Evolutionary conservation across 2,888 invertebrate species (phyloP).

Genomic region (Epiblema foenella): DNA sequence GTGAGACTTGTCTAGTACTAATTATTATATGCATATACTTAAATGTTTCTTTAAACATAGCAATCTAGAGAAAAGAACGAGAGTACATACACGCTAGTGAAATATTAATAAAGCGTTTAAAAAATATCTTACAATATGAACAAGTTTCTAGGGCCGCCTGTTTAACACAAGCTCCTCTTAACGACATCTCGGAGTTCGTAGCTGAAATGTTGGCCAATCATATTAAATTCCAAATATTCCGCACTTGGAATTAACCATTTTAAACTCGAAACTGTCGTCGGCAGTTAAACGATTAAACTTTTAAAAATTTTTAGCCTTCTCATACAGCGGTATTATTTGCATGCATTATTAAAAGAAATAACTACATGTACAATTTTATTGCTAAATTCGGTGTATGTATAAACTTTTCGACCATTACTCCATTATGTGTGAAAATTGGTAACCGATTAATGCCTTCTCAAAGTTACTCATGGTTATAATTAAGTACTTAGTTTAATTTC

Average conservation of each 20-base stretch:
- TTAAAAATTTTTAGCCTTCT: background rate
- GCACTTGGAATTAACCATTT: constrained; percentile 40
- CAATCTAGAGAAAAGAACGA: too few relatives aligned
- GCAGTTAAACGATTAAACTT: constrained; percentile 26
- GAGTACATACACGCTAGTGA: too few relatives aligned
- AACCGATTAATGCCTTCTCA: too few relatives aligned
- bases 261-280: constrained; percentile 34
- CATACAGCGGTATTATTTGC: background rate
- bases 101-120: too few relatives aligned
- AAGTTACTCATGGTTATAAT: too few relatives aligned
- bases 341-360: background rate
- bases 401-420: too few relatives aligned
- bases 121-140: background rate
- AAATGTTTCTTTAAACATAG: too few relatives aligned
- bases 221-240: constrained; percentile 44
- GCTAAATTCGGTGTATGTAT: background rate
- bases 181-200: constrained; percentile 44
- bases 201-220: constrained; percentile 44
- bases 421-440: too few relatives aligned
- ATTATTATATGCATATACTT: too few relatives aligned
- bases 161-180: constrained; percentile 22
- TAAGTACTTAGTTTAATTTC: too few relatives aligned
- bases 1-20: too few relatives aligned
- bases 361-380: background rate
- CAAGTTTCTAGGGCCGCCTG: constrained; percentile 19